Evolutionary conservation across 2,113 vertebrate genomes (phyloP), one percentile per base, ranked within the genome.

Genomic region (Cephalopholis sonnerati): DNA sequence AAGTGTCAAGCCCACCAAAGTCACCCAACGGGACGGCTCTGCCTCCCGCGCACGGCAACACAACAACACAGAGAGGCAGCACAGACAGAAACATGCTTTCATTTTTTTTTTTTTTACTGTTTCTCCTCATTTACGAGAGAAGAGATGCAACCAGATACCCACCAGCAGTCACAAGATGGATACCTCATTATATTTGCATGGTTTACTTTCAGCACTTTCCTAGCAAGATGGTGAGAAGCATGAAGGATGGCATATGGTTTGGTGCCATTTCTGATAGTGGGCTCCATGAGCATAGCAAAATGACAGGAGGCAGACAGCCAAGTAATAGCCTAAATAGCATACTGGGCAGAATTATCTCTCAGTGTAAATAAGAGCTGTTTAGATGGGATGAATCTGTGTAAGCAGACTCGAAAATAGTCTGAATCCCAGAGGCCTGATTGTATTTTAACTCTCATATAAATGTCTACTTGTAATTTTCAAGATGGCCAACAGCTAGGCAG

Each of bases 1-100:
- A 88, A 92, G 93, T 92, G 93, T 91, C 92, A 93, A 93, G 85
- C 78, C 89, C 41, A 70, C 84, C 93, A 96, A 92, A 95, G 93
- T 95, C 94, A 95, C 92, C 89, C 81, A 84, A 80, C 79, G 13
- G 83, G 66, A 83, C 48, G 61, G 51, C 83, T 81, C 81, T 83
- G 85, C 72, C 59, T 22, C 79, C 55, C 74, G 22, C 67, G 17
- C 50, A 44, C 77, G 58, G 46, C 27, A 62, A 85, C 72, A 61
- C 36, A 46, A 59, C 48, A 73, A 61, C 77, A 20, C 9, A 50
- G 65, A 22, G 46, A 29, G 18, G 4, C 11, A 41, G 29, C 15
- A 44, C 32, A 9, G 3, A 63, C 54, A 51, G 29, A 57, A 9
- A 46, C 32, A 25, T 6, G 48, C 25, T 61, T 63, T 44, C 22